phyloP scores from a whole-genome alignment of 2,797 vertebrate species.

The Hipposideros larvatus region DNA sequence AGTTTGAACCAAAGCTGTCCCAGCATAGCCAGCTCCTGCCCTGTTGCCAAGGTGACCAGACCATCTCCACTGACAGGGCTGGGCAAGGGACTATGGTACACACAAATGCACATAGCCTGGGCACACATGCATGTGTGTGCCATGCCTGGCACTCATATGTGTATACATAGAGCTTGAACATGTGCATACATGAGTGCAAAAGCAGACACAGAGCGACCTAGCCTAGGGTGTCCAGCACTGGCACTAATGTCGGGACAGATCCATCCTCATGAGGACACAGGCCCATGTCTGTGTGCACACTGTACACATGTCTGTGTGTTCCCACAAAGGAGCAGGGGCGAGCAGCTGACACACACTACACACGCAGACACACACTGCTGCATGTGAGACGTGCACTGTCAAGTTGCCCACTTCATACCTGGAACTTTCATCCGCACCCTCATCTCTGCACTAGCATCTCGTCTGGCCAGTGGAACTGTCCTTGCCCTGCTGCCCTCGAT shows the following conservation, averaged over 20 bases:
- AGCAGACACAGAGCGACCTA: neutral
- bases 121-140: neutral
- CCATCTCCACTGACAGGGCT: neutral
- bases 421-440: neutral
- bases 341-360: neutral
- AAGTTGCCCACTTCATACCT: neutral
- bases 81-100: neutral
- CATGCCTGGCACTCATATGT: neutral
- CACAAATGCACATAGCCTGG: neutral
- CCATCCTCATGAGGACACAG: neutral
- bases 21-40: conserved; percentile 57
- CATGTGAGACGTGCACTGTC: neutral
- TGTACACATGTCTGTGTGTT: neutral
- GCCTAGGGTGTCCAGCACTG: no score
- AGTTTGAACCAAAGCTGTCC: conserved; percentile 63
- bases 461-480: rapidly evolving
- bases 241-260: rapidly evolving
- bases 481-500: rapidly evolving
- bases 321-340: neutral
- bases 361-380: rapidly evolving
- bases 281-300: neutral
- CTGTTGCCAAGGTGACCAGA: conserved; percentile 73
- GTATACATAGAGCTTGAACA: neutral
- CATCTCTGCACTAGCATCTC: neutral
- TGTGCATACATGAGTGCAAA: neutral